Percentiles rank a stretch among this genome's conserved stretches.
Evolutionary conservation across 2,888 invertebrate species (phyloP).

Genomic region (Euclidia mi): DNA sequence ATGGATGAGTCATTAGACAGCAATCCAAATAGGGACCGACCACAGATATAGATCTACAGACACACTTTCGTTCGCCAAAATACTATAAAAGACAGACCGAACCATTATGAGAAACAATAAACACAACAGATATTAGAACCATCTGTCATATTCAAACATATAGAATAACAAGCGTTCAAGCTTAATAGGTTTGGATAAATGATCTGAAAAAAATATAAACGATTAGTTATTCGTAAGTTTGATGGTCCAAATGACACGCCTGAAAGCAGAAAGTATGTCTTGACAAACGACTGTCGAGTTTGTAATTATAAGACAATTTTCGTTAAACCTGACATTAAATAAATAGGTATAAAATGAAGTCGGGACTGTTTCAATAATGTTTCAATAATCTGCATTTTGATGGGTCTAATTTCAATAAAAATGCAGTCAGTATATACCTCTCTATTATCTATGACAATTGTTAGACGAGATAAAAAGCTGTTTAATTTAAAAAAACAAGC

Average conservation of each 20-base stretch:
- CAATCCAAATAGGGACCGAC: slow-evolving; percentile 34
- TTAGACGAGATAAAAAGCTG: too few species aligned
- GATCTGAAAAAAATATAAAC: slow-evolving; percentile 4
- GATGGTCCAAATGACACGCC: neutral
- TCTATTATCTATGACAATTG: too few species aligned
- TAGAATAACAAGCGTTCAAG: slow-evolving; percentile 4
- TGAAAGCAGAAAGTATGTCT: neutral
- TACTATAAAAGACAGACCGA: slow-evolving; percentile 18
- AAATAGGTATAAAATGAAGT: too few species aligned
- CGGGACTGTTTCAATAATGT: too few species aligned
- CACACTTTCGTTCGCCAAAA: slow-evolving; percentile 42
- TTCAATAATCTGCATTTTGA: too few species aligned
- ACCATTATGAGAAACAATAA: slow-evolving; percentile 44
- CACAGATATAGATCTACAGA: too few species aligned
- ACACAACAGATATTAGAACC: slow-evolving; percentile 14
- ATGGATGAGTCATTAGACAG: slow-evolving; percentile 15
- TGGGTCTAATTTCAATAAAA: too few species aligned
- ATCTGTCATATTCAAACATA: slow-evolving; percentile 38
- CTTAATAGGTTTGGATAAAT: slow-evolving; percentile 10
- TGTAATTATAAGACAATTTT: neutral
- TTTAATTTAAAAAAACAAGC: too few species aligned
- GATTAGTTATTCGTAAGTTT: slow-evolving; percentile 11
- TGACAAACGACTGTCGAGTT: neutral
- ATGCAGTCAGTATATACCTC: too few species aligned
- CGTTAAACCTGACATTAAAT: too few species aligned